Evolutionary conservation across 2,888 invertebrate genomes (phyloP).

Genomic region (Ophioninae sp.): DNA sequence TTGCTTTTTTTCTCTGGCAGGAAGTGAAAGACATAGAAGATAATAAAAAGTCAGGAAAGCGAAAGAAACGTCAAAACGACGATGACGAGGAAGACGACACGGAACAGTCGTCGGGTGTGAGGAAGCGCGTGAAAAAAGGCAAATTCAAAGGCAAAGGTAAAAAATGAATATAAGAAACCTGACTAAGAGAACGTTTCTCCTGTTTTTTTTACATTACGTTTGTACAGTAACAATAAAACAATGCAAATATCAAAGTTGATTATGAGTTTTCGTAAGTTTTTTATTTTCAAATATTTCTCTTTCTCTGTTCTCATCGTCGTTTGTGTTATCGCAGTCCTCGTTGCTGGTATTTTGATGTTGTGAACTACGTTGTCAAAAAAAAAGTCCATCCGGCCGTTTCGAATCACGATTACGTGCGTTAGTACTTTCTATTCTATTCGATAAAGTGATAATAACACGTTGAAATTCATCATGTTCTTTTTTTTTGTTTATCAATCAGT

Average conservation of each 20-base stretch:
- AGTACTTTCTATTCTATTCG: slow-evolving; percentile 49
- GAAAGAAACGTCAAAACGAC: slow-evolving; percentile 83
- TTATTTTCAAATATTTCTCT: slow-evolving; percentile 53
- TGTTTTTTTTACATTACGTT: slow-evolving; percentile 18
- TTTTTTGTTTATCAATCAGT: background rate
- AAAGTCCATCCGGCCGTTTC: slow-evolving; percentile 23
- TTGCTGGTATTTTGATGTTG: slow-evolving; percentile 24
- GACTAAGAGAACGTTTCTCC: slow-evolving; percentile 1
- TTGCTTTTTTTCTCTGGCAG: slow-evolving; percentile 80
- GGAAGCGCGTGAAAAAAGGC: slow-evolving; percentile 86
- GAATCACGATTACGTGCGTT: slow-evolving; percentile 45
- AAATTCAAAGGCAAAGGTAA: slow-evolving; percentile 80
- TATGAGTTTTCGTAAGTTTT: slow-evolving; percentile 32
- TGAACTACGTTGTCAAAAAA: slow-evolving; percentile 36
- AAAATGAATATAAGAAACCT: slow-evolving; percentile 66
- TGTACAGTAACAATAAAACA: slow-evolving; percentile 39
- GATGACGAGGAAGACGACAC: slow-evolving; percentile 89
- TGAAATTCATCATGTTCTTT: slow-evolving; percentile 7
- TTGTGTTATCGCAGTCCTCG: slow-evolving; percentile 33
- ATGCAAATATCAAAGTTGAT: slow-evolving; percentile 16
- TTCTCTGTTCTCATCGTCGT: slow-evolving; percentile 27
- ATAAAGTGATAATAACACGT: slow-evolving; percentile 50
- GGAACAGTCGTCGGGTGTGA: slow-evolving; percentile 90
- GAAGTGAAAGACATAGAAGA: slow-evolving; percentile 90
- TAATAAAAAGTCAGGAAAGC: slow-evolving; percentile 83